Base-by-base conservation (phyloP, 2,113 vertebrate species). In the Tor tambroides region DNA sequence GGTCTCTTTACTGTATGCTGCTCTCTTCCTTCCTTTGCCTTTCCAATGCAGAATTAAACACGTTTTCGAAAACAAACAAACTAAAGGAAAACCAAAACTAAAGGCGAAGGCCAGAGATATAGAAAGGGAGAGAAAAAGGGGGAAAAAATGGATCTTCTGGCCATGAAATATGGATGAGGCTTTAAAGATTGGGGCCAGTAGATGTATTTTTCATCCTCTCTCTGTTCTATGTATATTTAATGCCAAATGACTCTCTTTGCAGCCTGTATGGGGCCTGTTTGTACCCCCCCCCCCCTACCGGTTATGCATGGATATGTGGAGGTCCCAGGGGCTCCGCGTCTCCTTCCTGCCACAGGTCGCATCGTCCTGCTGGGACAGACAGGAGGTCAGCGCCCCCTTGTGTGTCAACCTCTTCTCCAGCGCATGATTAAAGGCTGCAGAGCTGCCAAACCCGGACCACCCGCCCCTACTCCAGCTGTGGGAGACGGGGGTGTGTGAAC, bases 141-240 rank as follows among this genome's bases (percentile, higher is more conserved):
- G 21, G 32, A 1, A 38, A 72, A 83, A 74, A 84, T 26, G 28
- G 49, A 56, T 35, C 6, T 28, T 32, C n/a, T 76, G 15, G 67
- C 15, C 78, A 71, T 89, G 75, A 89, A 89, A 89, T 83, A 89
- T 89, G 74, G 14, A 89, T 89, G 86, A 83, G 80, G 26, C 75
- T 86, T 88, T 86, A 78, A 82, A 75, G 74, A 86, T 88, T 80
- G 65, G 74, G 86, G 80, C 80, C 84, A 89, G 43, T 89, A 69
- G 75, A 89, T 88, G 80, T 86, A 88, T 89, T 86, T 89, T 88
- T 88, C 23, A 83, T 89, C 80, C 67, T 80, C 80, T 87, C 71
- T 80, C 79, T 46, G 43, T 81, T 83, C 74, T 83, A 89, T 89
- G 86, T 88, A 89, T 89, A 88, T 89, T 89, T 89, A 88, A 89